Percentiles rank a stretch among this genome's conserved stretches.
Evolutionary conservation across 2,888 invertebrate genomes (phyloP).

Genomic region (Phalera bucephala): DNA sequence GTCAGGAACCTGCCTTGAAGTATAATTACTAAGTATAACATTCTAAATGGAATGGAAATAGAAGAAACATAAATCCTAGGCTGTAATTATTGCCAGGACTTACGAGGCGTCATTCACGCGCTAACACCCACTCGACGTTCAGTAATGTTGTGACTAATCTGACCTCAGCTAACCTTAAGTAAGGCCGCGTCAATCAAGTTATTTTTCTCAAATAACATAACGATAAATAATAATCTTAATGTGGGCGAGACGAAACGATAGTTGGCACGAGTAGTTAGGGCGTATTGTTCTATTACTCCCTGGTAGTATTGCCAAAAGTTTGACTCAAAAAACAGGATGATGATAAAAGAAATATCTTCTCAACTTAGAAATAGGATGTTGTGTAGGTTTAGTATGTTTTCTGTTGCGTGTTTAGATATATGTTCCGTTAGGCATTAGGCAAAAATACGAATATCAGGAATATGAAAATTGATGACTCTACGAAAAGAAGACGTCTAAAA

Average conservation of each 20-base stretch:
- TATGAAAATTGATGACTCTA: too few species aligned
- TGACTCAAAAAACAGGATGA: too few species aligned
- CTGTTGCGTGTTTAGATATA: too few species aligned
- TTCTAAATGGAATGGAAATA: slow-evolving; percentile 15
- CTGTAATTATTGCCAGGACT: background rate
- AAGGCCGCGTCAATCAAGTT: slow-evolving; percentile 21
- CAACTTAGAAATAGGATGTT: too few species aligned
- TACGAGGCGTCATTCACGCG: background rate
- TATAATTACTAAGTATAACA: background rate
- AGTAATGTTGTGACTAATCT: slow-evolving; percentile 19
- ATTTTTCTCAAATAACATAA: slow-evolving; percentile 18
- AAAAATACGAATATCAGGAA: too few species aligned
- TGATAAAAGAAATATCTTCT: too few species aligned
- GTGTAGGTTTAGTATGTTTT: too few species aligned
- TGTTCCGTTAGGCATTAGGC: too few species aligned
- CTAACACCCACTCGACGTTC: background rate
- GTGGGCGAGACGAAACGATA: slow-evolving; percentile 13
- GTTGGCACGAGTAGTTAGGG: slow-evolving; percentile 8
- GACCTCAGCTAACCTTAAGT: slow-evolving; percentile 21
- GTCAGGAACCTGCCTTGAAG: too few species aligned
- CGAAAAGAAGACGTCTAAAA: too few species aligned
- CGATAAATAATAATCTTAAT: slow-evolving; percentile 5
- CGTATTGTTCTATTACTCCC: slow-evolving; percentile 27
- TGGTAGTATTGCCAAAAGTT: background rate
- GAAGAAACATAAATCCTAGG: slow-evolving; percentile 7